Evolutionary conservation across 1,140 invertebrate genomes (phyloP).

Genomic region (Eufriesea mexicana): DNA sequence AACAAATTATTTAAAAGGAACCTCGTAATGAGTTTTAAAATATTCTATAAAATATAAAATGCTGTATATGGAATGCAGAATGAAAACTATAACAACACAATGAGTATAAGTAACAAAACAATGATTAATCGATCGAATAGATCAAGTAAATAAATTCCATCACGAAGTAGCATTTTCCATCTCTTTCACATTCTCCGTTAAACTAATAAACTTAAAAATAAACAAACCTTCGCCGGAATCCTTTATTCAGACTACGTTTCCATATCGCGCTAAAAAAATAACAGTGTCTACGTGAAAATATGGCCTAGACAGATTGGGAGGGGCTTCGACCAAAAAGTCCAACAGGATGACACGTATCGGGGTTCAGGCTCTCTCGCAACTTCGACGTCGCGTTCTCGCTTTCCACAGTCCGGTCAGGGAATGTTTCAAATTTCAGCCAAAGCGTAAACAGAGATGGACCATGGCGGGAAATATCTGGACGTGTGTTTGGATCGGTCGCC

Average conservation of each 20-base stretch:
- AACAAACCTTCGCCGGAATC: background rate
- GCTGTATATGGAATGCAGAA: too few species aligned
- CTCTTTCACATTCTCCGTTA: background rate
- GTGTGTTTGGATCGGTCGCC: conserved; percentile 44
- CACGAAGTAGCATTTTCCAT: background rate
- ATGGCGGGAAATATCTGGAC: conserved; percentile 33
- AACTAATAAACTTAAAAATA: background rate
- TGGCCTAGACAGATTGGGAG: background rate
- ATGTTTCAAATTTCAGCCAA: conserved; percentile 56
- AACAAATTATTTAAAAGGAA: too few species aligned
- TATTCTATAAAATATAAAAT: too few species aligned
- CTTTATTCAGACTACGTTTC: background rate
- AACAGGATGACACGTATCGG: background rate
- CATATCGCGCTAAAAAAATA: background rate
- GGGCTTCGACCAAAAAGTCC: background rate
- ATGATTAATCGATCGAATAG: too few species aligned
- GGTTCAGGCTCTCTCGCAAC: background rate
- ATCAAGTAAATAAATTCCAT: too few species aligned
- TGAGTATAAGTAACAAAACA: too few species aligned
- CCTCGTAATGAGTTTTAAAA: too few species aligned
- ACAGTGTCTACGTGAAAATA: background rate
- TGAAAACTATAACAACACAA: too few species aligned
- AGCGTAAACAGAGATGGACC: conserved; percentile 54
- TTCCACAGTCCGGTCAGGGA: background rate
- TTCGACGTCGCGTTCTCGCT: background rate